Conservation (phyloP, 2,113 vertebrate species). For the Bambusicola thoracicus region DNA sequence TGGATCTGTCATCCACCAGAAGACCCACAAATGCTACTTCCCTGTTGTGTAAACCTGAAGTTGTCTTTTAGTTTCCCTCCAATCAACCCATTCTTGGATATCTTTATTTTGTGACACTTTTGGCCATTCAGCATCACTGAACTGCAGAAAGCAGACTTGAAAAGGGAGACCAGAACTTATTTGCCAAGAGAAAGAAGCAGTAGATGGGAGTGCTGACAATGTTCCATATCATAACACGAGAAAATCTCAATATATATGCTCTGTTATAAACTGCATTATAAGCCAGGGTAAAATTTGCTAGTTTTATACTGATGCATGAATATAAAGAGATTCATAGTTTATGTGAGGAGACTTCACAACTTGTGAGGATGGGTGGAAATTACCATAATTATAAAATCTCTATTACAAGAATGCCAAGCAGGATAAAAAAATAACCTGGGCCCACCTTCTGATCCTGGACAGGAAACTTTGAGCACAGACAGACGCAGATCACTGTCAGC, state of each 20-base stretch:
- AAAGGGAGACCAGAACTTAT: conserved; percentile 66
- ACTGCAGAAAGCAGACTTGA: conserved; percentile 60
- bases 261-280: conserved; percentile 59
- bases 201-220: conserved; percentile 51
- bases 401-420: not conserved
- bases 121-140: conserved; percentile 47
- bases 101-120: conserved; percentile 72
- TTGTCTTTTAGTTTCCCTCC: conserved; percentile 60
- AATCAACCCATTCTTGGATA: conserved; percentile 52
- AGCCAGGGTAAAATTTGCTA: conserved; percentile 12
- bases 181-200: conserved; percentile 49
- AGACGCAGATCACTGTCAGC: not conserved
- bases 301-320: conserved; percentile 4
- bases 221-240: conserved; percentile 49
- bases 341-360: conserved; percentile 3
- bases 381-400: conserved; percentile 25
- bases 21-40: conserved; percentile 61
- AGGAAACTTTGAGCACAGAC: not conserved
- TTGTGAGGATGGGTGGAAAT: conserved; percentile 29
- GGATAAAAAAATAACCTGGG: not conserved
- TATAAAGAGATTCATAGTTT: conserved; percentile 5
- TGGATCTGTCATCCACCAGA: not conserved
- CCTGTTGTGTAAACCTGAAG: conserved; percentile 50
- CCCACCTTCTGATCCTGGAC: not conserved
- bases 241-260: not conserved